Conservation (phyloP, 2,113 vertebrate species). For the Bubalus kerabau region DNA sequence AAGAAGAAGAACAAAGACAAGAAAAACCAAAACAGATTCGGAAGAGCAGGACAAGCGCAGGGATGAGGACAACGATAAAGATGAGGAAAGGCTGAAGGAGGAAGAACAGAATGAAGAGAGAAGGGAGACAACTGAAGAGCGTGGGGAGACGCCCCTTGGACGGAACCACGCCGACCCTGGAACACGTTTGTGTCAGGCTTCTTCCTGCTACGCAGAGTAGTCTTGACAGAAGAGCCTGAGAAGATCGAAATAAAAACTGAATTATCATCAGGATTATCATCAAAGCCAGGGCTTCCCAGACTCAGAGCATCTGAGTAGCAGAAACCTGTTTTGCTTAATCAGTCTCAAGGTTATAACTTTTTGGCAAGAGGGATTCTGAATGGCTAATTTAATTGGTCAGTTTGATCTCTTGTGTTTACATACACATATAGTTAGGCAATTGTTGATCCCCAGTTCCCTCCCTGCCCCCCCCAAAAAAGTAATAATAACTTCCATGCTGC, state of each 20-base stretch:
- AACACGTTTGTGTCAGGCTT: not conserved
- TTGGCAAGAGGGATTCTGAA: not conserved
- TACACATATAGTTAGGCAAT: not conserved
- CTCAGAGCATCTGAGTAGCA: not conserved
- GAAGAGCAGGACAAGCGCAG: not conserved
- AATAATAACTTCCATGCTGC: not conserved
- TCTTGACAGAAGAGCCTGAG: not conserved
- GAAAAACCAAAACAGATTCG: constrained; percentile 49
- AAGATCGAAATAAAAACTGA: not conserved
- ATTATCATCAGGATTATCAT: not conserved
- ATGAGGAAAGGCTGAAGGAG: not conserved
- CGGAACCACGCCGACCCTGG: not conserved
- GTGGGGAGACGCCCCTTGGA: not conserved
- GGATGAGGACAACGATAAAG: not conserved
- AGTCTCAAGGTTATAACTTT: not conserved
- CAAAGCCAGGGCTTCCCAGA: not conserved
- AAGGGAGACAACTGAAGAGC: rapidly evolving
- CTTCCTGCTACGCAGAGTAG: not conserved
- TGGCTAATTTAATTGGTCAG: not conserved
- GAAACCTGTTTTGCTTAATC: not conserved
- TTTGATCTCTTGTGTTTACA: not conserved
- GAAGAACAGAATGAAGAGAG: not conserved
- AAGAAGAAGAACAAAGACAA: constrained; percentile 91
- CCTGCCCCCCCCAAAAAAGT: rapidly evolving
- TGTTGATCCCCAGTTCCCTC: not conserved